These are phyloP conservation scores for Leucophenga maculata DNA, from an alignment of 2,888 invertebrate species.

Conservation along the genomic window DNA sequence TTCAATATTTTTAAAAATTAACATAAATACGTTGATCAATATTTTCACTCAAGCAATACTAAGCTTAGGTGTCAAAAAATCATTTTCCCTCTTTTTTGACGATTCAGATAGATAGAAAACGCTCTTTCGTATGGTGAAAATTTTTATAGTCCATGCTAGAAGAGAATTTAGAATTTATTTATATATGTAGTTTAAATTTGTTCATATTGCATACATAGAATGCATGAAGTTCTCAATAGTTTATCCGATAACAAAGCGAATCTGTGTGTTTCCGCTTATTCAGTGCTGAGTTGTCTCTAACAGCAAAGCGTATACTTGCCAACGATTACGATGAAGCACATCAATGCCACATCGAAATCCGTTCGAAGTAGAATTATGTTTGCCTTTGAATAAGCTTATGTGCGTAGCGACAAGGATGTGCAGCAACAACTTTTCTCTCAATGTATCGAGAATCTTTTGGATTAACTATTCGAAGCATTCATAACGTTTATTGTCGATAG, in stretches of 20 bases:
- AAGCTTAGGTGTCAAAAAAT: no score
- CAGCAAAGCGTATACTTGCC: background rate
- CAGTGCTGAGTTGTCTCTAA: background rate
- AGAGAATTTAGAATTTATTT: no score
- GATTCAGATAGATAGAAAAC: no score
- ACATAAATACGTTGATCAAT: no score
- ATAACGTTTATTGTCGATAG: slow-evolving; percentile 59
- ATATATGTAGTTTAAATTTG: no score
- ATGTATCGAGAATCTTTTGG: slow-evolving; percentile 68
- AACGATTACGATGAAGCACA: slow-evolving; percentile 22
- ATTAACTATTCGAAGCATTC: slow-evolving; percentile 72
- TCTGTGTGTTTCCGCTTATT: background rate
- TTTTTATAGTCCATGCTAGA: no score
- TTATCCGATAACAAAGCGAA: slow-evolving; percentile 55
- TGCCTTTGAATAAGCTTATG: background rate
- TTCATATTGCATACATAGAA: no score
- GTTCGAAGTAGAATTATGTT: slow-evolving; percentile 32
- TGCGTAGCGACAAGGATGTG: slow-evolving; percentile 1
- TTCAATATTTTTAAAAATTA: no score
- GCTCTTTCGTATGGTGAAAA: no score
- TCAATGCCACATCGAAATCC: slow-evolving; percentile 9
- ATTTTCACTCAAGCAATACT: no score
- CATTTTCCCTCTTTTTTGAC: no score
- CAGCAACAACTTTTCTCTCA: no score
- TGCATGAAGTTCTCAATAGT: slow-evolving; percentile 54